Evolutionary conservation across 2,888 invertebrate species (phyloP), one percentile per base, ranked within the genome.

Genomic region (Plagiodera versicolora): DNA sequence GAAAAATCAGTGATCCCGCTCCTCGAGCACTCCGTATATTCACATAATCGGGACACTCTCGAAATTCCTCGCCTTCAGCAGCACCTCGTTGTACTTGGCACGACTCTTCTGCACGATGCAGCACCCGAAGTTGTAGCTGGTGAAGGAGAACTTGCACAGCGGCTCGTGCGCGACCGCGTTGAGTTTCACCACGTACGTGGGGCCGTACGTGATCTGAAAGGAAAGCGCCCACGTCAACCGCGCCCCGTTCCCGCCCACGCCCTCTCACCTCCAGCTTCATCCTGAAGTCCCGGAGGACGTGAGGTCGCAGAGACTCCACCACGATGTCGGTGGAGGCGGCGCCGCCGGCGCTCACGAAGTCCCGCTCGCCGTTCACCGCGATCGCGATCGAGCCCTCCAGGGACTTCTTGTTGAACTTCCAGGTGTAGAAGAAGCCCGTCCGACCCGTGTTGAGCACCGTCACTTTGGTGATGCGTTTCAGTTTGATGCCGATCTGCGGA

Each of bases 131-230:
- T 90, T 82, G 71, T 84, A 83, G n/a, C 82, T 77, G 68, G 76
- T 79, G 71, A 86, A 87, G 3, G 87, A 87, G 74, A 90, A 89
- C 70, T 84, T 83, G 65, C 87, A 83, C 0, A 79, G 74, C 0
- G 86, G 84, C 64, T 82, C 83, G 65, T 83, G 82, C 44, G 87
- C 86, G 46, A 82, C 81, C 16, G 87, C 86, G 67, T 83, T 81
- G 35, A 90, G 74, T 50, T 81, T 78, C 58, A 90, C 81, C 32
- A 74, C 79, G 72, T 87, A 90, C 4, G 81, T 83, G 2, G 88
- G 87, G 0, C 90, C 90, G 75, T 88, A 86, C 30, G 83, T 81
- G 60, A 90, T 85, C 89, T 90, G 71, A 17, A 76, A n/a, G n/a
- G n/a, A n/a, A n/a, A n/a, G n/a, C n/a, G n/a, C n/a, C n/a, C n/a